These are phyloP conservation scores for Apeira syringaria DNA, from an alignment of 2,888 invertebrate species.

Conservation along the genomic window DNA sequence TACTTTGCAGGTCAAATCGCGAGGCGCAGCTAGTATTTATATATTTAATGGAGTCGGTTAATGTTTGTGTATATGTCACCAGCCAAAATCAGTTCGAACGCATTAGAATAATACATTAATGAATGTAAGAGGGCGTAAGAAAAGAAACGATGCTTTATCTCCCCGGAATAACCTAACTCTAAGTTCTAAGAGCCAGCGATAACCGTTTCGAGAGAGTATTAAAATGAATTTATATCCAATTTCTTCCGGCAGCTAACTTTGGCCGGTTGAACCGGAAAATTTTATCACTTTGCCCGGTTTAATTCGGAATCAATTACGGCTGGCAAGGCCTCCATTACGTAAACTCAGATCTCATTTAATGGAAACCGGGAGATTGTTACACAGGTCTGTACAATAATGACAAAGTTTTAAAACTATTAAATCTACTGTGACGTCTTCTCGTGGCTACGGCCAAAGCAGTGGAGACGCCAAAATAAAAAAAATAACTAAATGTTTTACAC, in stretches of 20 bases:
- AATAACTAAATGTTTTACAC: too few relatives aligned
- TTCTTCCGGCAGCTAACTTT: slow-evolving; percentile 20
- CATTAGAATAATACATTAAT: too few relatives aligned
- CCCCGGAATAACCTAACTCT: background rate
- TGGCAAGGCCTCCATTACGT: slow-evolving; percentile 47
- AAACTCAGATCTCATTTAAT: slow-evolving; percentile 54
- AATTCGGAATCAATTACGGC: slow-evolving; percentile 57
- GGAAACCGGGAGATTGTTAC: slow-evolving; percentile 22
- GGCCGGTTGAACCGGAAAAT: slow-evolving; percentile 18
- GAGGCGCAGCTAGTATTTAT: too few relatives aligned
- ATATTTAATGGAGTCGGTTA: too few relatives aligned
- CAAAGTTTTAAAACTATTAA: too few relatives aligned
- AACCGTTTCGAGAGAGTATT: slow-evolving; percentile 15
- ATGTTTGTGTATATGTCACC: too few relatives aligned
- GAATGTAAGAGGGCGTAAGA: too few relatives aligned
- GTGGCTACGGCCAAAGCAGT: too few relatives aligned
- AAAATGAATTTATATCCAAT: slow-evolving; percentile 28
- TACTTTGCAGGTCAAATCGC: too few relatives aligned
- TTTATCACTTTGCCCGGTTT: slow-evolving; percentile 48
- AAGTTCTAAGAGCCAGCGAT: slow-evolving; percentile 13
- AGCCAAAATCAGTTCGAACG: too few relatives aligned
- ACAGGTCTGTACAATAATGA: slow-evolving; percentile 1
- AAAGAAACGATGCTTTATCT: background rate
- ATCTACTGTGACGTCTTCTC: too few relatives aligned
- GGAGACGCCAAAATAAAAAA: too few relatives aligned